These are phyloP conservation scores for Platalea minor DNA, from an alignment of 2,797 vertebrate species.

Conservation along the genomic window DNA sequence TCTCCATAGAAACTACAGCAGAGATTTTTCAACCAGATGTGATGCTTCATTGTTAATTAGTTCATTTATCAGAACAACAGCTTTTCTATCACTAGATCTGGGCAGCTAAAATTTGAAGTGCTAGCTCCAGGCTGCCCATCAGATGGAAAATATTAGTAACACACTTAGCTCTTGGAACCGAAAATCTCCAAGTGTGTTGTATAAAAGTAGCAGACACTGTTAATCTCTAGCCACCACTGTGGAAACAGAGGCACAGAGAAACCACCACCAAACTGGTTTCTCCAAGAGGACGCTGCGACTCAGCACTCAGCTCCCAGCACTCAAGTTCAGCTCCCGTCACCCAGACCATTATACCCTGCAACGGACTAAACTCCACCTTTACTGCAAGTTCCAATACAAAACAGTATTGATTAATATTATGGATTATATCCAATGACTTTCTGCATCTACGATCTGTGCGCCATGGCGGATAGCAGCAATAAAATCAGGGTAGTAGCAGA, in stretches of 20 bases:
- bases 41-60: conserved; percentile 27
- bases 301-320: not conserved
- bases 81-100: not conserved
- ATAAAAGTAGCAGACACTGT: not conserved
- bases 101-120: not conserved
- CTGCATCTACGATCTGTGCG: not conserved
- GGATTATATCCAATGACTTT: not conserved
- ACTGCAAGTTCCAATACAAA: not conserved
- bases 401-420: not conserved
- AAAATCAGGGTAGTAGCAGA: not conserved
- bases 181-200: not conserved
- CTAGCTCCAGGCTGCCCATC: not conserved
- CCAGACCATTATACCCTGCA: not conserved
- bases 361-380: not conserved
- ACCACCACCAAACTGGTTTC: not conserved
- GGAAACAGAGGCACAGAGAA: not conserved
- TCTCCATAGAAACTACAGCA: conserved; percentile 38
- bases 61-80: not conserved
- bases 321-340: not conserved
- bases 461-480: not conserved
- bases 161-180: not conserved
- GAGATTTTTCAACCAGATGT: conserved; percentile 14
- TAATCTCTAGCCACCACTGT: not conserved
- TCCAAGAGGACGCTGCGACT: rapidly evolving
- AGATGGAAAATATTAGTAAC: conserved; percentile 33